Percentiles rank a stretch among this genome's conserved stretches.
Evolutionary conservation across 2,888 invertebrate species (phyloP).

Genomic region (Sphaerophoria rueppellii): DNA sequence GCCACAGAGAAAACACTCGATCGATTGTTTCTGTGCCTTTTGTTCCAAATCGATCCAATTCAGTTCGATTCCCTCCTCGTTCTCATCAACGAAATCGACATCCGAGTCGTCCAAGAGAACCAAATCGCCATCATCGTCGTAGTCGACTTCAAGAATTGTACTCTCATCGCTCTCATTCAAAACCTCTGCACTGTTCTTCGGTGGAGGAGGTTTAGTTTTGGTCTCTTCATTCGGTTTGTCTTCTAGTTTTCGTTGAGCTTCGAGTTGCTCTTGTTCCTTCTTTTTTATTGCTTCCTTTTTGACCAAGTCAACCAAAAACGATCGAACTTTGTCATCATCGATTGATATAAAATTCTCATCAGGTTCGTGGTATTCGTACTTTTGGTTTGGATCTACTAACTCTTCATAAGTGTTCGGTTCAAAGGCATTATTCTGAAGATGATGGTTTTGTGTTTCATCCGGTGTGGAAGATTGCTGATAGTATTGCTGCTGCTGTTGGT

Average conservation of each 20-base stretch:
- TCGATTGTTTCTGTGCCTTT: constrained; percentile 78
- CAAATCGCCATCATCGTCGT: constrained; percentile 74
- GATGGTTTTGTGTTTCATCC: constrained; percentile 32
- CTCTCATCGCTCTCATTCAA: constrained; percentile 65
- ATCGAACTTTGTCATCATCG: constrained; percentile 80
- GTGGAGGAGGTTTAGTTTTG: constrained; percentile 10
- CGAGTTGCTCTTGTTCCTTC: constrained; percentile 59
- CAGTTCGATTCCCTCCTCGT: constrained; percentile 74
- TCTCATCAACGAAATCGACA: constrained; percentile 74
- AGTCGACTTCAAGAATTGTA: constrained; percentile 61
- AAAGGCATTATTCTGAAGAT: constrained; percentile 52
- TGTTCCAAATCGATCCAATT: constrained; percentile 78
- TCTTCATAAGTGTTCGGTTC: constrained; percentile 59
- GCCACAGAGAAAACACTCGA: constrained; percentile 80
- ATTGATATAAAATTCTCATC: constrained; percentile 81
- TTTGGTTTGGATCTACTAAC: constrained; percentile 71
- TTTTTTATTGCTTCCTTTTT: constrained; percentile 76
- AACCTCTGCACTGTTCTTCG: constrained; percentile 25
- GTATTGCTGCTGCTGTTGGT: constrained; percentile 52
- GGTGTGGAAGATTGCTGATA: constrained; percentile 42
- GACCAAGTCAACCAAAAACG: constrained; percentile 78
- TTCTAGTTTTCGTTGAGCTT: constrained; percentile 51
- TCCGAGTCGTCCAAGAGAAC: constrained; percentile 60
- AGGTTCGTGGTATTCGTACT: constrained; percentile 78
- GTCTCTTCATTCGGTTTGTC: constrained; percentile 37